Evolutionary conservation across 2,113 vertebrate species (phyloP).

Genomic region (Amblyopsis rosae): DNA sequence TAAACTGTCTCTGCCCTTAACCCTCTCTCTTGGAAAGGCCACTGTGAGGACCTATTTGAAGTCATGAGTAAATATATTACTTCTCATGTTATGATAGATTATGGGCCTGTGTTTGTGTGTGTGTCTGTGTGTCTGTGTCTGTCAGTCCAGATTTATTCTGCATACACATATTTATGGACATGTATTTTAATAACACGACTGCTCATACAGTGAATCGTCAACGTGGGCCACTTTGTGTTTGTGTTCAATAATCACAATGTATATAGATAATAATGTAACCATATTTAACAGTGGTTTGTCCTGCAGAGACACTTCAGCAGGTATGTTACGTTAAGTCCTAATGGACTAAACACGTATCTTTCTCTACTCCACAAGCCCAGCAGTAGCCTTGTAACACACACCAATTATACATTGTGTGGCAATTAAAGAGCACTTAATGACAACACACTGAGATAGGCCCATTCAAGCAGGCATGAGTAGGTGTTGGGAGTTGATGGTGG

Average conservation of each 20-base stretch:
- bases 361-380: constrained; percentile 79
- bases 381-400: constrained; percentile 84
- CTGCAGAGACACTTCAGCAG: constrained; percentile 40
- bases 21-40: constrained; percentile 42
- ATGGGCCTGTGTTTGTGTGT: neutral
- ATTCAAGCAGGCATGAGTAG: constrained; percentile 31
- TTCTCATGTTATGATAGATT: constrained; percentile 34
- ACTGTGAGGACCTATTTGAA: constrained; percentile 40
- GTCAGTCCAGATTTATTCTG: neutral
- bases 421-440: constrained; percentile 87
- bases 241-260: too few relatives aligned
- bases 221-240: too few relatives aligned
- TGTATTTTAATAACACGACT: neutral
- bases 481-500: constrained; percentile 59
- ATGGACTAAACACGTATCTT: constrained; percentile 74
- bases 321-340: constrained; percentile 71
- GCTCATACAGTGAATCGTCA: neutral
- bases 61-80: constrained; percentile 53
- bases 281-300: neutral
- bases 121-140: constrained; percentile 1
- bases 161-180: constrained; percentile 6
- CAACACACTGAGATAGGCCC: constrained; percentile 80
- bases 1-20: constrained; percentile 48
- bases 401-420: constrained; percentile 82
- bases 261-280: neutral